Percentiles rank a stretch among this genome's conserved stretches.
phyloP scores from a whole-genome alignment of 2,797 vertebrate genomes.

The Rhynchotus rufescens region DNA sequence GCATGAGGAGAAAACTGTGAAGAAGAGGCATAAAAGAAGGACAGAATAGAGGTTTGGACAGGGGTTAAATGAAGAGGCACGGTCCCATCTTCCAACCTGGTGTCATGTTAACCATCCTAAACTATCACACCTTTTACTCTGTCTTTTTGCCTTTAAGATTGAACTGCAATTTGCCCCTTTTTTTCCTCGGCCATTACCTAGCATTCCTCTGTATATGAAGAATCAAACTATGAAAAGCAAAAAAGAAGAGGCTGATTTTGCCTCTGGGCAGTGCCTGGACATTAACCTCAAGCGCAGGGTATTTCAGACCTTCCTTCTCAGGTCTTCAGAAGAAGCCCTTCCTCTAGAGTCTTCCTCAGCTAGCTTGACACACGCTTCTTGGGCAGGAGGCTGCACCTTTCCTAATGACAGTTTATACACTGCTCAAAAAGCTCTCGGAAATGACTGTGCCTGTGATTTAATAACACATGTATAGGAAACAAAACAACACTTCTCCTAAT shows the following conservation, averaged over 20 bases:
- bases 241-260: neutral
- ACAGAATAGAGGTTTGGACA: neutral
- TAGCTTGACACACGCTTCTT: neutral
- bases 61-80: neutral
- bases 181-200: neutral
- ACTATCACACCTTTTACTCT: neutral
- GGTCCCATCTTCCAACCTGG: neutral
- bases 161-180: neutral
- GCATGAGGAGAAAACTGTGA: neutral
- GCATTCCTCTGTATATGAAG: neutral
- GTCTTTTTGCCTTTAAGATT: constrained; percentile 13
- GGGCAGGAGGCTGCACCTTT: neutral
- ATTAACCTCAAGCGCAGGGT: neutral
- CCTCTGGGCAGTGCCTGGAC: neutral
- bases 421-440: constrained; percentile 45
- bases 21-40: neutral
- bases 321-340: neutral
- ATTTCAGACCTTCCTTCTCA: neutral
- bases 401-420: constrained; percentile 13
- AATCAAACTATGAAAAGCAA: neutral
- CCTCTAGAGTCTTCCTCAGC: neutral
- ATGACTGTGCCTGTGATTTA: constrained; percentile 62
- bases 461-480: constrained; percentile 39
- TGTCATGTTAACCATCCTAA: neutral
- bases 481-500: constrained; percentile 45